Evolutionary conservation across 2,113 vertebrate genomes (phyloP).

Genomic region (Elachura formosa): DNA sequence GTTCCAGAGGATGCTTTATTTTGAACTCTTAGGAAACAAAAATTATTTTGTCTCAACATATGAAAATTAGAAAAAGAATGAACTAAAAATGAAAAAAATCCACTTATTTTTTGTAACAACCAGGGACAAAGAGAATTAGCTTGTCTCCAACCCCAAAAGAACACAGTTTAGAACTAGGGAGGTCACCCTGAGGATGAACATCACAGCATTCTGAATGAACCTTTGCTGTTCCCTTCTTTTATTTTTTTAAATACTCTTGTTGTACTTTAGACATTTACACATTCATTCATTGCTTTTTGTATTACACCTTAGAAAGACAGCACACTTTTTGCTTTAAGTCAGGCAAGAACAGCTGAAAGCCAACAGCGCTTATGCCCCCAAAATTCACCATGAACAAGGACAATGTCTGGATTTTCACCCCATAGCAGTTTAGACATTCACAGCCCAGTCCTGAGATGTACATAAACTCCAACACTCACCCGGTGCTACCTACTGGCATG

Average conservation of each 20-base stretch:
- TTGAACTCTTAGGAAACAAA: not conserved
- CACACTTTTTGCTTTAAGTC: not conserved
- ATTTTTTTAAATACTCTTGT: not conserved
- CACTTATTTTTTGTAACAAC: not conserved
- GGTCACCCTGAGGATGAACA: not conserved
- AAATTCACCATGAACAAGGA: not conserved
- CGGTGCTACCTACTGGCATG: not conserved
- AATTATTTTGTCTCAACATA: not conserved
- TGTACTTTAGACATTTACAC: accelerated
- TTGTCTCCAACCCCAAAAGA: not conserved
- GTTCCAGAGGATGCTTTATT: not conserved
- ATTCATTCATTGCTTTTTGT: not conserved
- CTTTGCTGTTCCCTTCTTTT: not conserved
- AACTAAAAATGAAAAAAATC: not conserved
- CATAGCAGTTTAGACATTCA: not conserved
- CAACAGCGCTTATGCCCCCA: not conserved
- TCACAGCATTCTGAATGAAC: not conserved
- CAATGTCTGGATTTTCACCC: not conserved
- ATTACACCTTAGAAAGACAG: not conserved
- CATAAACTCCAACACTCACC: not conserved
- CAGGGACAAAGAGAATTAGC: not conserved
- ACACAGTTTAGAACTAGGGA: not conserved
- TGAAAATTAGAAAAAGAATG: not conserved
- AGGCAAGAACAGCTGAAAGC: not conserved
- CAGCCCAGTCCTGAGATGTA: accelerated